Conservation (phyloP, 2,888 invertebrate species). For the Orgyia antiqua region DNA sequence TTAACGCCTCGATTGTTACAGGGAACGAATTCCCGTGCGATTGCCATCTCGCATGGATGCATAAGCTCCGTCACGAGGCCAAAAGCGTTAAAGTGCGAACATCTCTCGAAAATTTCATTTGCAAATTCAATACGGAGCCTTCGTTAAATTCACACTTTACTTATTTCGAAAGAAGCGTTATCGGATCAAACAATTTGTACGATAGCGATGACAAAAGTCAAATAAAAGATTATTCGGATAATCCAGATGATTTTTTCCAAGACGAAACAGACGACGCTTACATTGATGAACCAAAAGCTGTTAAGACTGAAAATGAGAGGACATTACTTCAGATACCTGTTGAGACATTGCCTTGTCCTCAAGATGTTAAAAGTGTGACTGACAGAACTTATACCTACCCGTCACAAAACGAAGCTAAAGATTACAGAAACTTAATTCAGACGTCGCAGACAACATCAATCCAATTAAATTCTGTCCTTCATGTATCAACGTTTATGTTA, state of each 20-base stretch:
- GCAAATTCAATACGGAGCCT: slow-evolving; percentile 78
- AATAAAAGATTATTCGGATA: slow-evolving; percentile 56
- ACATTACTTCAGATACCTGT: slow-evolving; percentile 76
- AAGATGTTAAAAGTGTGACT: slow-evolving; percentile 79
- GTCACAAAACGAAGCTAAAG: slow-evolving; percentile 76
- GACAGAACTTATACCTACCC: slow-evolving; percentile 76
- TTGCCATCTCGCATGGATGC: slow-evolving; percentile 90
- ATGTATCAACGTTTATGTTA: slow-evolving; percentile 32
- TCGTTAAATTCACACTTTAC: slow-evolving; percentile 59
- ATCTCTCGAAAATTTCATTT: slow-evolving; percentile 85
- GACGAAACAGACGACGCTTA: slow-evolving; percentile 62
- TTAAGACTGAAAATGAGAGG: slow-evolving; percentile 59
- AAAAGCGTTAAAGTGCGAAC: slow-evolving; percentile 83
- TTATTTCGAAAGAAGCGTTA: slow-evolving; percentile 59
- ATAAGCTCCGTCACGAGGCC: slow-evolving; percentile 86
- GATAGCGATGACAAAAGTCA: slow-evolving; percentile 55
- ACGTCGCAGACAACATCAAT: slow-evolving; percentile 36
- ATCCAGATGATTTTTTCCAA: slow-evolving; percentile 52
- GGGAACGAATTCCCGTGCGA: slow-evolving; percentile 91
- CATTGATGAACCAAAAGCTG: slow-evolving; percentile 55
- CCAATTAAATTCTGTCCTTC: slow-evolving; percentile 25
- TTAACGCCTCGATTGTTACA: slow-evolving; percentile 72
- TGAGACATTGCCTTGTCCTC: slow-evolving; percentile 79
- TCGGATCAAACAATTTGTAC: slow-evolving; percentile 55
- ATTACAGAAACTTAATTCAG: slow-evolving; percentile 66